Percentiles rank a stretch among this genome's conserved stretches.
These are phyloP conservation scores for Trochalopteron elliotii DNA, from an alignment of 2,113 vertebrate genomes.

Conservation along the genomic window DNA sequence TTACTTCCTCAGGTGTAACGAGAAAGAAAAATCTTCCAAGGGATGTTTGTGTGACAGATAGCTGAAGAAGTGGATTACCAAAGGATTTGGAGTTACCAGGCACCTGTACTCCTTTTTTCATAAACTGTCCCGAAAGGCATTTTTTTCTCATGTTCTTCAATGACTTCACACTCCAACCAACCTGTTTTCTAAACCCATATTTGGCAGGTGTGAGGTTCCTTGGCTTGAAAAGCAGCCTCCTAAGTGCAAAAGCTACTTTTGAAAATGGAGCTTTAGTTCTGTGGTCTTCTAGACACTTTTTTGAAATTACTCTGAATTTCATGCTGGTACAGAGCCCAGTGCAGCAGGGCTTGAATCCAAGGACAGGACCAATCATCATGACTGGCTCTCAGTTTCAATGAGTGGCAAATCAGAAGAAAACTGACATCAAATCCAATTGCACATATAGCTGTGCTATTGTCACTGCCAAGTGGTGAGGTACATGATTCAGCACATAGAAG, in stretches of 20 bases:
- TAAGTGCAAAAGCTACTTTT: slow-evolving; percentile 51
- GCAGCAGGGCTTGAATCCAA: slow-evolving; percentile 51
- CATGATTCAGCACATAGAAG: neutral
- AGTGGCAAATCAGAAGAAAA: slow-evolving; percentile 51
- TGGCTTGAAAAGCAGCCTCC: slow-evolving; percentile 17
- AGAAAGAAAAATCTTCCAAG: neutral
- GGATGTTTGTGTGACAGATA: neutral
- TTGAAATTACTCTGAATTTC: slow-evolving; percentile 21
- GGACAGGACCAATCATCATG: slow-evolving; percentile 47
- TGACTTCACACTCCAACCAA: slow-evolving; percentile 24
- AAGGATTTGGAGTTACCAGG: neutral
- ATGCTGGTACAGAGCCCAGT: slow-evolving; percentile 6
- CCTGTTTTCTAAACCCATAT: neutral
- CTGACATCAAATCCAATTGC: slow-evolving; percentile 10
- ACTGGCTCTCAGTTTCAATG: slow-evolving; percentile 41
- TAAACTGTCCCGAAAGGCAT: neutral
- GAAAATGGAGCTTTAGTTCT: slow-evolving; percentile 21
- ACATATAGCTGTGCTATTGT: slow-evolving; percentile 14
- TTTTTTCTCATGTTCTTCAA: slow-evolving; percentile 12
- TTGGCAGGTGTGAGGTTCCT: slow-evolving; percentile 30
- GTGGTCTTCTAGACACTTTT: slow-evolving; percentile 44
- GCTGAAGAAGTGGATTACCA: neutral
- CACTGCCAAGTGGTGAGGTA: slow-evolving; percentile 36
- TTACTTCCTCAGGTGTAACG: neutral
- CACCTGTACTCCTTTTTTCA: neutral